Evolutionary conservation across 2,797 vertebrate species (phyloP), one percentile per base, ranked within the genome.

Genomic region (Lacerta agilis): DNA sequence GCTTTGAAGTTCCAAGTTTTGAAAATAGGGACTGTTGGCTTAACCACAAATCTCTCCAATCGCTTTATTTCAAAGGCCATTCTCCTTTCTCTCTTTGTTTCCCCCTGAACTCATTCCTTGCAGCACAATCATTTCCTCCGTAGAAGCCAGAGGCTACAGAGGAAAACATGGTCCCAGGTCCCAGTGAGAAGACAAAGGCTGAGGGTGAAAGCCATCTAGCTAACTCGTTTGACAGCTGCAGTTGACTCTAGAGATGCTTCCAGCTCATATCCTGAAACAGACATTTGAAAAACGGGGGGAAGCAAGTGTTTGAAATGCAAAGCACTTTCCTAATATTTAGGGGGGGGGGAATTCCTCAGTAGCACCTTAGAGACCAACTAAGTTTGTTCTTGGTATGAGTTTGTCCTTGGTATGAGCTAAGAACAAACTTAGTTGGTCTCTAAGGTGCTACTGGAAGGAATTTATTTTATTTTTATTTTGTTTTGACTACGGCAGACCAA

Each of bases 1-100:
- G 27, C 64, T 79, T 86, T 86, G 76, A 86, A 86, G 11, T 55
- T 55, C 61, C 17, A 64, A n/a, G 20, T 27, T 86, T 36, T 86
- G 76, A 79, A 79, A 86, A n/a, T 10, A 36, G 77, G 61, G 77
- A 49, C 18, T 18, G 77, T 79, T 86, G 61, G 43, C n/a, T 58
- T 49, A 55, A 86, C 33, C 71, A n/a, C 61, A 36, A 49, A 67
- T n/a, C 23, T 67, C 76, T 27, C n/a, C 64, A 71, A 55, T 3
- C 27, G 27, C 77, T 71, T 79, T 69, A 49, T 69, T 45, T 45
- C 15, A 79, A 78, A 86, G 29, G 43, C 3, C 55, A 18, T 10
- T 6, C 17, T 3, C 38, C 29, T 45, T 17, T 29, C 7, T 3
- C 41, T 38, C 43, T 33, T 25, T 15, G 9, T n/a, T 83, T 72